Evolutionary conservation across 2,113 vertebrate species (phyloP), one percentile per base, ranked within the genome.

Genomic region (Bolborhynchus lineola): DNA sequence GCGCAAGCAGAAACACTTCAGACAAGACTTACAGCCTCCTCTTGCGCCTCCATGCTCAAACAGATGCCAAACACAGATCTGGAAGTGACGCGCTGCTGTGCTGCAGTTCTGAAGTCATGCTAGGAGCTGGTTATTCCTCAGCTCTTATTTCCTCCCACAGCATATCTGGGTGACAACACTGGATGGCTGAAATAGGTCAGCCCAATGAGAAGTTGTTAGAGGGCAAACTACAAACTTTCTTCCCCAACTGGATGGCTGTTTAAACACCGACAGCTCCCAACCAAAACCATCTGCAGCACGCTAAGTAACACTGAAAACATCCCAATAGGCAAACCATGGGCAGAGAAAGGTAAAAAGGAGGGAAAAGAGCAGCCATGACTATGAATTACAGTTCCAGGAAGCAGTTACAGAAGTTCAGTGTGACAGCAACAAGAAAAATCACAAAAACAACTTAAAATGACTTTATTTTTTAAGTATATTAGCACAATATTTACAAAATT

Each of bases 401-500:
- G 39, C 39, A 78, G 68, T 78, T 50, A 50, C 46, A 42, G 11
- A 76, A 90, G 33, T 57, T 64, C 41, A 47, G 13, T 37, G 52
- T 33, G 7, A 67, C 8, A 71, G 26, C 21, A 72, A 63, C 19
- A 97, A 97, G 2, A 91, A 95, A 97, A 92, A 86, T 83, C 77
- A 85, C 94, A 96, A 96, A 96, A 97, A 87, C 96, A 97, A 97
- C 96, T 97, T 98, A 95, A 97, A 97, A 97, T 96, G 0, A 96
- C 96, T 98, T 98, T 98, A 98, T 98, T 97, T 97, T 94, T 93
- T 70, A 97, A 97, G 97, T 98, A 92, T 97, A 98, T 98, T 97
- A 98, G 97, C 91, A 96, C 96, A 96, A 67, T 98, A 98, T 98
- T 98, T 98, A 98, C 98, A 98, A 98, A 98, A 97, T 97, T 63